Evolutionary conservation across 1,140 invertebrate genomes (phyloP).

Genomic region (Orussus abietinus): DNA sequence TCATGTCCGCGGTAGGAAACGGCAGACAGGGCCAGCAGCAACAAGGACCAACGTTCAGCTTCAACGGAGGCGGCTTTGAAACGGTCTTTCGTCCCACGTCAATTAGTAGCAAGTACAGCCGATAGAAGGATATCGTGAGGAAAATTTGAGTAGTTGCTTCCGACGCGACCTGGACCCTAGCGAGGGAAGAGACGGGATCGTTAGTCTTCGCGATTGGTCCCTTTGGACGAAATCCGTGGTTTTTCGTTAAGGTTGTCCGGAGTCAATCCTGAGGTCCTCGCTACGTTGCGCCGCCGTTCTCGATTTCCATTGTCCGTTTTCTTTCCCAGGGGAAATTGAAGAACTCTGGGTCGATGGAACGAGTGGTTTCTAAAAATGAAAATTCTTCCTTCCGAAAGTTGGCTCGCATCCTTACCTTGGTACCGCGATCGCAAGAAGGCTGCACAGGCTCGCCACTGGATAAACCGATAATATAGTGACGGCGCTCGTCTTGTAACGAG

Average conservation of each 20-base stretch:
- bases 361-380: constrained; percentile 4
- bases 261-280: too few relatives aligned
- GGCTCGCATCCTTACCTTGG: constrained; percentile 36
- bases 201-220: too few relatives aligned
- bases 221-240: too few relatives aligned
- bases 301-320: constrained; percentile 24
- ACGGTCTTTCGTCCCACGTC: constrained; percentile 39
- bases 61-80: constrained; percentile 34
- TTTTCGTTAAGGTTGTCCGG: too few relatives aligned
- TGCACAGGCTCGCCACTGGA: constrained; percentile 41
- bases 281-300: constrained; percentile 21
- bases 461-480: constrained; percentile 40
- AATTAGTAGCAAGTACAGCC: constrained; percentile 42
- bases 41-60: constrained; percentile 43
- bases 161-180: constrained; percentile 44
- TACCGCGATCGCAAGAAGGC: constrained; percentile 39
- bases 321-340: constrained; percentile 15
- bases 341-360: constrained; percentile 2
- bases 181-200: constrained; percentile 25
- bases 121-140: constrained; percentile 45
- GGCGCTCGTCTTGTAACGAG: constrained; percentile 37
- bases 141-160: constrained; percentile 44
- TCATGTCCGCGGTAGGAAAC: constrained; percentile 43
- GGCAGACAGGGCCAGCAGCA: constrained; percentile 52
- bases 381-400: constrained; percentile 11